Evolutionary conservation across 2,797 vertebrate species (phyloP).

Genomic region (Helicolenus hilgendorfi): DNA sequence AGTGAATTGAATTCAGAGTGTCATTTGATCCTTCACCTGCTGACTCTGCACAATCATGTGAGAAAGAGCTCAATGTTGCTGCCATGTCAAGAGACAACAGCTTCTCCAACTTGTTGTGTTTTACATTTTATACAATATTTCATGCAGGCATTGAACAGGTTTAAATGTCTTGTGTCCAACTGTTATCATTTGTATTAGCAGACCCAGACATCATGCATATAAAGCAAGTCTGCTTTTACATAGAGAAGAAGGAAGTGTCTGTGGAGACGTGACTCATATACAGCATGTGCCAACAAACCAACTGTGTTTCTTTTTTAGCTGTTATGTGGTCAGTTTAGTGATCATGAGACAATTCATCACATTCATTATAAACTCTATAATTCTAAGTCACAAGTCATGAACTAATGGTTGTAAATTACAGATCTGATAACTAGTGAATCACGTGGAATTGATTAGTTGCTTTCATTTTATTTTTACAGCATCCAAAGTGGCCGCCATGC

Average conservation of each 20-base stretch:
- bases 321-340: background rate
- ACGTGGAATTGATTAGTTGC: background rate
- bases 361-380: background rate
- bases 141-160: background rate
- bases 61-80: background rate
- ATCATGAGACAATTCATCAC: background rate
- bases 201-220: background rate
- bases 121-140: background rate
- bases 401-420: too few relatives aligned
- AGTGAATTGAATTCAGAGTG: background rate
- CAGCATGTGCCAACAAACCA: constrained; percentile 19
- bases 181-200: background rate
- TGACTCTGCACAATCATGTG: constrained; percentile 28
- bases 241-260: constrained; percentile 19
- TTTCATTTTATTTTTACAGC: background rate
- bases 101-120: background rate
- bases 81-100: background rate
- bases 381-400: background rate
- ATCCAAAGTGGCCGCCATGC: background rate
- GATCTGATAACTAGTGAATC: background rate
- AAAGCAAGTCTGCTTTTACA: background rate
- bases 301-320: background rate
- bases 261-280: constrained; percentile 43
- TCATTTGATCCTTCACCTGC: background rate
- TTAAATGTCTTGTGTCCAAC: background rate